phyloP scores from a whole-genome alignment of 2,113 vertebrate genomes.

The Euleptes europaea region DNA sequence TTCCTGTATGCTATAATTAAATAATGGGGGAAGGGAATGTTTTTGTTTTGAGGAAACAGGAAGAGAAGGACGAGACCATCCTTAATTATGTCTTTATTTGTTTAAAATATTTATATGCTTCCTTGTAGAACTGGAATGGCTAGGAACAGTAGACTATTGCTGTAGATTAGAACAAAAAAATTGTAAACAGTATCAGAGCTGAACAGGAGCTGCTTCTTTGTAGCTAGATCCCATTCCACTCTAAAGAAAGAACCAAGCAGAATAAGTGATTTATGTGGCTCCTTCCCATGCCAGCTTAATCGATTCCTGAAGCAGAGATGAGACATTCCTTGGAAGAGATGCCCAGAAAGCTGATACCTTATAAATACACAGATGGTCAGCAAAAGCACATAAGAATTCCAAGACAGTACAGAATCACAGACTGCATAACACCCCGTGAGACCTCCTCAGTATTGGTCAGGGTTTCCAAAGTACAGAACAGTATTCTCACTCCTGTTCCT shows the following conservation, averaged over 20 bases:
- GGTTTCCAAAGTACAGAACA: background rate
- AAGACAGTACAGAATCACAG: background rate
- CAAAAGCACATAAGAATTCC: background rate
- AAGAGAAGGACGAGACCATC: background rate
- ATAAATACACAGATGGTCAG: background rate
- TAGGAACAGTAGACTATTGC: background rate
- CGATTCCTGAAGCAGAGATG: background rate
- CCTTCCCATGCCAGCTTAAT: background rate
- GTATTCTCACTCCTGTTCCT: too few relatives aligned
- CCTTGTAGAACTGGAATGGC: background rate
- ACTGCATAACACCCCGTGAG: background rate
- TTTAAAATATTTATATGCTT: background rate
- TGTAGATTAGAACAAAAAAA: background rate
- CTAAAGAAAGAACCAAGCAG: background rate
- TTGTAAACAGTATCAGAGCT: background rate
- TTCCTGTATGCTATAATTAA: conserved; percentile 39
- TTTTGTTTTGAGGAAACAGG: conserved; percentile 19
- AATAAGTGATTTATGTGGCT: background rate
- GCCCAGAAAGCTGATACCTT: background rate
- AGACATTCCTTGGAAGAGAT: background rate
- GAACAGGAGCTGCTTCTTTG: background rate
- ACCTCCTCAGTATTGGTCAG: background rate
- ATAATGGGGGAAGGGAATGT: conserved; percentile 33
- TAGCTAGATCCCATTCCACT: background rate
- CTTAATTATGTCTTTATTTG: too few relatives aligned